Evolutionary conservation across 1,140 invertebrate genomes (phyloP).

Genomic region (Temnothorax curvispinosus): DNA sequence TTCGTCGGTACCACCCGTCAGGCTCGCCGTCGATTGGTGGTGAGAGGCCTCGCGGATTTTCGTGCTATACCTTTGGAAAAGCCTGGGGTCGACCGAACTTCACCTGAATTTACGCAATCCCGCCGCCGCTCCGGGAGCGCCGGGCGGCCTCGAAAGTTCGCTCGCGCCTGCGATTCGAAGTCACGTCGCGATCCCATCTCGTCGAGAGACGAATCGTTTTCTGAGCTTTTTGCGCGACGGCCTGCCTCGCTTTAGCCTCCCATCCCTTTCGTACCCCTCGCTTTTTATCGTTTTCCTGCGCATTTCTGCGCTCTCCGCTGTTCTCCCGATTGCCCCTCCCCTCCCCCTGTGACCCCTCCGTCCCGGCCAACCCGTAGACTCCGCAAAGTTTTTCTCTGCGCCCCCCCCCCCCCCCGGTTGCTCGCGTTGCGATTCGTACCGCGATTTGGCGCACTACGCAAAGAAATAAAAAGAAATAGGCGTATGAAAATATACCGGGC

Average conservation of each 20-base stretch:
- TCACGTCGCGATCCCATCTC: slow-evolving; percentile 70
- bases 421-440: slow-evolving; percentile 39
- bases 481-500: slow-evolving; percentile 48
- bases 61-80: slow-evolving; percentile 53
- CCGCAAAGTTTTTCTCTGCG: slow-evolving; percentile 47
- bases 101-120: slow-evolving; percentile 52
- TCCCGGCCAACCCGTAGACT: background rate
- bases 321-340: slow-evolving; percentile 11
- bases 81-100: slow-evolving; percentile 45
- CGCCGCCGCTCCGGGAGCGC: background rate
- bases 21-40: slow-evolving; percentile 39
- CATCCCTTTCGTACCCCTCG: slow-evolving; percentile 1
- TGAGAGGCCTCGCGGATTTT: slow-evolving; percentile 47
- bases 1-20: slow-evolving; percentile 37
- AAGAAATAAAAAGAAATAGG: slow-evolving; percentile 50
- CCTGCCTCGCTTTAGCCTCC: slow-evolving; percentile 14
- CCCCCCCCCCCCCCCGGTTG: background rate
- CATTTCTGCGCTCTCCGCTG: slow-evolving; percentile 21
- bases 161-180: slow-evolving; percentile 57
- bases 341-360: background rate
- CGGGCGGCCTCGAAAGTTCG: slow-evolving; percentile 50
- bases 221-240: slow-evolving; percentile 63
- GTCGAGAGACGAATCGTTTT: slow-evolving; percentile 71
- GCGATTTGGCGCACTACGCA: slow-evolving; percentile 21
- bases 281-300: slow-evolving; percentile 43